Evolutionary conservation across 2,113 vertebrate genomes (phyloP).

Genomic region (Tauraco erythrolophus): DNA sequence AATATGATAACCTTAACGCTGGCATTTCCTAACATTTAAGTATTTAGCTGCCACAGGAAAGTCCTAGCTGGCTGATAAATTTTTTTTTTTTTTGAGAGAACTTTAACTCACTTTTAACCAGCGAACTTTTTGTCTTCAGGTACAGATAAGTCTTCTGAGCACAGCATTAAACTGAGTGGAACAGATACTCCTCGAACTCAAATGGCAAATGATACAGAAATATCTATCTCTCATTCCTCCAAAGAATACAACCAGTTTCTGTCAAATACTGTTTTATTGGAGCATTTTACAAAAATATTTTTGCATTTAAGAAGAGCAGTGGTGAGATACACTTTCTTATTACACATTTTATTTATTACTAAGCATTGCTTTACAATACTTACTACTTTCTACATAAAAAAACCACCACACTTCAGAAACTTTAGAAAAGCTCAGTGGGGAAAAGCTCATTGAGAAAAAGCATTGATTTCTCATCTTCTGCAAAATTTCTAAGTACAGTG

Average conservation of each 20-base stretch:
- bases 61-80: background rate
- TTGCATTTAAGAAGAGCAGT: constrained; percentile 85
- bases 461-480: background rate
- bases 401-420: background rate
- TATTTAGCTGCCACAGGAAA: background rate
- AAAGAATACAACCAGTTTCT: background rate
- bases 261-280: constrained; percentile 44
- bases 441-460: background rate
- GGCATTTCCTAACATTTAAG: constrained; percentile 36
- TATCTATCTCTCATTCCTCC: background rate
- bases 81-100: background rate
- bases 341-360: background rate
- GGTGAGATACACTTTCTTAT: constrained; percentile 72
- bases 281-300: constrained; percentile 82
- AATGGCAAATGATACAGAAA: constrained; percentile 10
- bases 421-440: background rate
- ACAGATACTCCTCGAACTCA: background rate
- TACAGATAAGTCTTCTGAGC: constrained; percentile 33
- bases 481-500: background rate
- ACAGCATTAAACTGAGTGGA: constrained; percentile 20
- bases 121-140: constrained; percentile 25
- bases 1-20: constrained; percentile 9
- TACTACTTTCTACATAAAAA: background rate
- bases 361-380: background rate
- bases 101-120: background rate